These are phyloP conservation scores for Lepidurus couesii DNA, from an alignment of 1,140 invertebrate species.

Conservation along the genomic window DNA sequence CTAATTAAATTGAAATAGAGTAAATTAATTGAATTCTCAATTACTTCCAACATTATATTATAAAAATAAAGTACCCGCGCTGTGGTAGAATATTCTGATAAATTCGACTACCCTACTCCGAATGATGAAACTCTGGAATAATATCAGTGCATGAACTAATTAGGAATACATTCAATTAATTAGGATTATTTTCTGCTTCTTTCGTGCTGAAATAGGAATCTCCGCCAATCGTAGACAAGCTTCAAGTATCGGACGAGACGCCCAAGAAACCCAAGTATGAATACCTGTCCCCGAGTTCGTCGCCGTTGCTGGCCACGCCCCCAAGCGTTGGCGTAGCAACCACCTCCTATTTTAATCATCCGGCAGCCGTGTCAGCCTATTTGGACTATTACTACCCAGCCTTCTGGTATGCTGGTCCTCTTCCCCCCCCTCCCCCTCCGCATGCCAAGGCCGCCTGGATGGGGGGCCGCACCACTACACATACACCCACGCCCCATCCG, in stretches of 20 bases:
- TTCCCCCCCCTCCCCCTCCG: not conserved
- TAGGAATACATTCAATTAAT: too few species aligned
- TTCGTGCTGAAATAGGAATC: not conserved
- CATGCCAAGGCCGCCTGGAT: not conserved
- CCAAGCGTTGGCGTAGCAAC: not conserved
- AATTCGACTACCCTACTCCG: too few species aligned
- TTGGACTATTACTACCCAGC: constrained; percentile 12
- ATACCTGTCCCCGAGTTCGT: not conserved
- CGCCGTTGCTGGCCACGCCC: not conserved
- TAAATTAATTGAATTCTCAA: too few species aligned
- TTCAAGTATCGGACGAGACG: not conserved
- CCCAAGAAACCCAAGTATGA: constrained; percentile 3
- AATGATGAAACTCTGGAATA: too few species aligned
- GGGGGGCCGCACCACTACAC: not conserved
- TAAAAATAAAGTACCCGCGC: too few species aligned
- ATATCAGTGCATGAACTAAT: too few species aligned
- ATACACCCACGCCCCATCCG: constrained; percentile 11
- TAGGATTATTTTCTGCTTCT: not conserved
- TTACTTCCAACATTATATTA: too few species aligned
- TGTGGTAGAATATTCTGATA: too few species aligned
- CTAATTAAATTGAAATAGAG: too few species aligned
- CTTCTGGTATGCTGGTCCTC: not conserved
- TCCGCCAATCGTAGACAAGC: not conserved
- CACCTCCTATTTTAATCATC: not conserved
- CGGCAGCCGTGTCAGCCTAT: constrained; percentile 2